Evolutionary conservation across 1,140 invertebrate genomes (phyloP).

Genomic region (Thalassaphorura encarpata): DNA sequence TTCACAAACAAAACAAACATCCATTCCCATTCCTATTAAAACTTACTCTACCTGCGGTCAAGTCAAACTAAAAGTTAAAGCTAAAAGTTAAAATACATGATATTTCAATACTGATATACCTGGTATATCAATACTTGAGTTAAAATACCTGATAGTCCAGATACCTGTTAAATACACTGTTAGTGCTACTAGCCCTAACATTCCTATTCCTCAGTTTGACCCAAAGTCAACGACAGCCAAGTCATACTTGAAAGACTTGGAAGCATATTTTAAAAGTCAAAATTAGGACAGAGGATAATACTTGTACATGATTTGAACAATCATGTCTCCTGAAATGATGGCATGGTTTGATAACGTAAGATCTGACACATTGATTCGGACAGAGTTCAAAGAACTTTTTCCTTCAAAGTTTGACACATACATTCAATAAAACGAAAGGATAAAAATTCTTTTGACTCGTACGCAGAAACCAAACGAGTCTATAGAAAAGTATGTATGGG

Average conservation of each 20-base stretch:
- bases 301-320: background rate
- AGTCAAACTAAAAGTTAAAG: no score
- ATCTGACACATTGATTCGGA: background rate
- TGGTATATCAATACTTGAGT: no score
- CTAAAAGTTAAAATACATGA: no score
- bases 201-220: background rate
- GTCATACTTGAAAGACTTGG: background rate
- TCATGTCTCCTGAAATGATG: background rate
- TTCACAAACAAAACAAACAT: no score
- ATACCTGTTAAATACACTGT: background rate
- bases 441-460: background rate
- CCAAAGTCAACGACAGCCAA: background rate
- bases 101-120: no score
- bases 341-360: background rate
- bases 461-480: background rate
- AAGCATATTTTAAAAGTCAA: slow-evolving; percentile 1
- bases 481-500: background rate
- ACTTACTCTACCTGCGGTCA: no score
- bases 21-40: no score
- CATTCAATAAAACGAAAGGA: background rate
- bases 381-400: background rate
- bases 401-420: background rate
- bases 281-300: background rate
- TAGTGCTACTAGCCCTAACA: background rate
- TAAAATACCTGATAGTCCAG: no score